Evolutionary conservation across 2,888 invertebrate genomes (phyloP), one percentile per base, ranked within the genome.

Genomic region (Dryomyza anilis): DNA sequence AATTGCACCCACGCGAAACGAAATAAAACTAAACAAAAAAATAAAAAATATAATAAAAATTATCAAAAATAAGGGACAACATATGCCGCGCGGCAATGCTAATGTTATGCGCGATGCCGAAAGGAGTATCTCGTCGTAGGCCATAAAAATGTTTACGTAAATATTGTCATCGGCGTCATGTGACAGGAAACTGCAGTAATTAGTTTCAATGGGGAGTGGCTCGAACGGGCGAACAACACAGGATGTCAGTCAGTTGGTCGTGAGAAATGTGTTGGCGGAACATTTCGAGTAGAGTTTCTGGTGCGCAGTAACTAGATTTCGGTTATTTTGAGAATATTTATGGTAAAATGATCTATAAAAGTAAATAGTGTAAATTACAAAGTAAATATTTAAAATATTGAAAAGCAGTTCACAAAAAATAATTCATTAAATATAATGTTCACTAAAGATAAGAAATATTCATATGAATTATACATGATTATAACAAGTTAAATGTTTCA

Each of bases 121-220:
- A 43, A 23, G 39, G 56, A 27, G 43, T 56, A 56, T 56, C 23
- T 10, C 19, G 25, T n/a, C n/a, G n/a, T n/a, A n/a, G 23, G 56
- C 27, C 36, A 56, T 56, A 43, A 39, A 56, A 43, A 27, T 16
- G 2, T n/a, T 25, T 25, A 16, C 21, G 16, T 36, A 39, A 36
- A 55, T 53, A 53, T 53, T 55, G 36, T 55, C 30, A n/a, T 27
- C 19, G 56, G 12, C 14, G 43, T 56, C 43, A 30, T 63, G 60
- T 56, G 60, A 63, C 67, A 69, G 67, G 69, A 69, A 69, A 68
- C 64, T 65, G 57, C 55, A 62, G 61, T 59, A 66, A 66, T 66
- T 68, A 68, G 65, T 69, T 65, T 63, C 52, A 56, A 48, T 62
- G 67, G 65, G 65, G 68, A 65, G 65, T 65, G 67, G 66, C 57